A percentile compares a stretch with the other conserved stretches of the same genome.
Conservation (phyloP, 2,888 invertebrate species). For the Eupithecia pulchellata region DNA sequence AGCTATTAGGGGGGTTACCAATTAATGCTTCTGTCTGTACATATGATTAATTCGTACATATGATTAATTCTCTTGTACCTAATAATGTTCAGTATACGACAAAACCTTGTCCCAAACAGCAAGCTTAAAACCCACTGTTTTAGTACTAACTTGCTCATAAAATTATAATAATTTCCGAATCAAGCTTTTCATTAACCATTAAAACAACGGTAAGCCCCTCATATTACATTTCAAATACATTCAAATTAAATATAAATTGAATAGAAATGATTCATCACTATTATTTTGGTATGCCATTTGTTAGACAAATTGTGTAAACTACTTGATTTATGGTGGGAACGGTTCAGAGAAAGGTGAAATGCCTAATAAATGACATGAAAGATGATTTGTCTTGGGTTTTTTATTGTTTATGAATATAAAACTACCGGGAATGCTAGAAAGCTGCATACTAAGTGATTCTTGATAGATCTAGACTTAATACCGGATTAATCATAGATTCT, state of each 20-base stretch:
- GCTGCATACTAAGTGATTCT: too few species aligned
- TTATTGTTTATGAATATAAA: too few species aligned
- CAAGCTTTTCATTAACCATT: constrained; percentile 43
- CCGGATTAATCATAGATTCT: too few species aligned
- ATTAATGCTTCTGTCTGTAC: too few species aligned
- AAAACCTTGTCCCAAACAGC: not conserved
- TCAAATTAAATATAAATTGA: constrained; percentile 18
- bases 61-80: too few species aligned
- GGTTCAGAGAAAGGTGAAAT: not conserved
- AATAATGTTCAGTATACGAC: not conserved
- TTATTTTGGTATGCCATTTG: constrained; percentile 4
- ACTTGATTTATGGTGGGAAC: constrained; percentile 2
- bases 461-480: too few species aligned
- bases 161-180: constrained; percentile 13
- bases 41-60: too few species aligned
- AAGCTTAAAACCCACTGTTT: not conserved
- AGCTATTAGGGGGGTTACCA: too few species aligned
- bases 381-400: not conserved
- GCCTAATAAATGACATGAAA: not conserved
- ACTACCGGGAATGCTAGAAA: too few species aligned
- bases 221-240: constrained; percentile 30
- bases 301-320: constrained; percentile 6
- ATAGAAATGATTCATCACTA: not conserved
- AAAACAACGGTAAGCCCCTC: constrained; percentile 38
- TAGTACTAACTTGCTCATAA: not conserved